These are phyloP conservation scores for Pecten maximus DNA, from an alignment of 2,888 invertebrate species.

Conservation along the genomic window DNA sequence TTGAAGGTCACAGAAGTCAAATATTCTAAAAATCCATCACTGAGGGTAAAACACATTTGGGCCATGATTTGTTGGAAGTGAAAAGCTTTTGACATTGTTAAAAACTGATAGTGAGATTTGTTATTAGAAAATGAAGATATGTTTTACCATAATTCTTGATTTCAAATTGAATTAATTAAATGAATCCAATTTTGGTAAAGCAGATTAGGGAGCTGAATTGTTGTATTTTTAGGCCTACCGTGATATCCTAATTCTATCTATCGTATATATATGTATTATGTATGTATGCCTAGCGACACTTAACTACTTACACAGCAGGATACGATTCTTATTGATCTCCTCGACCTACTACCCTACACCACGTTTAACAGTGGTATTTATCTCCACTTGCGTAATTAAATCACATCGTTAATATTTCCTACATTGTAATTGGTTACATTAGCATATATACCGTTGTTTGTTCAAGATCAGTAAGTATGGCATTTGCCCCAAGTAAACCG, in stretches of 20 bases:
- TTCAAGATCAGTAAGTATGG: background rate
- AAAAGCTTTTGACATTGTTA: no score
- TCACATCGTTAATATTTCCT: background rate
- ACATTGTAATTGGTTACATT: background rate
- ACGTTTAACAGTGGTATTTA: background rate
- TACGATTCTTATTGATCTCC: background rate
- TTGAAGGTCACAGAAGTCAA: no score
- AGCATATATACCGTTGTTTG: background rate
- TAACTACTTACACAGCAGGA: background rate
- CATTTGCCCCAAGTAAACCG: background rate
- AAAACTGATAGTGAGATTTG: no score
- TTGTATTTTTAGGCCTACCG: background rate
- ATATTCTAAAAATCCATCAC: no score
- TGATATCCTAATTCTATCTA: background rate
- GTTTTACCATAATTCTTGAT: no score
- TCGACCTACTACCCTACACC: background rate
- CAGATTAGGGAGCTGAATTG: background rate
- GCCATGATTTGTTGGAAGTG: no score
- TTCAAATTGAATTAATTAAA: background rate
- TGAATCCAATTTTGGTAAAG: background rate
- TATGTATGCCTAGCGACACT: background rate
- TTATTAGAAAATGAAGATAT: no score
- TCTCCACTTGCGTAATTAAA: background rate
- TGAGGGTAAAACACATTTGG: no score
- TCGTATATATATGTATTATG: no score